Evolutionary conservation across 1,140 invertebrate species (phyloP).

Genomic region (Hylaeus anthracinus): DNA sequence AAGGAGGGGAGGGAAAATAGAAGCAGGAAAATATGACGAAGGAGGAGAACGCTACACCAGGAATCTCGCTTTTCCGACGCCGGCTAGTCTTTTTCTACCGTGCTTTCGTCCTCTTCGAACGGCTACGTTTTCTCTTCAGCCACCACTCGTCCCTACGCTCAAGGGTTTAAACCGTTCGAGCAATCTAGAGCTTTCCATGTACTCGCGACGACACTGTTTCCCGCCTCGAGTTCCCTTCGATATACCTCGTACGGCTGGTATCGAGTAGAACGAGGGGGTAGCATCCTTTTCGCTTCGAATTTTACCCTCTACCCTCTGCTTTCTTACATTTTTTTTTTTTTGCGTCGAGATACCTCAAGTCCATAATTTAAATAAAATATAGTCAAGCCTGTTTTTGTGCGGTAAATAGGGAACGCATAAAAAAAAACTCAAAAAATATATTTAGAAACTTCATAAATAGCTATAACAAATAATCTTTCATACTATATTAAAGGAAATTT

Average conservation of each 20-base stretch:
- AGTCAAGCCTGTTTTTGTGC: no score
- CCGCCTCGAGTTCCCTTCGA: neutral
- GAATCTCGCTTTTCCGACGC: conserved; percentile 41
- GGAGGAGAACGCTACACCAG: conserved; percentile 1
- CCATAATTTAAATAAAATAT: no score
- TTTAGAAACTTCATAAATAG: no score
- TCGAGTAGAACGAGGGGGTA: neutral
- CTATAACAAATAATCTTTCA: no score
- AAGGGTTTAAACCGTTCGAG: conserved; percentile 52
- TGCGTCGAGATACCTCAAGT: neutral
- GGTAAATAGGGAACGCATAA: no score
- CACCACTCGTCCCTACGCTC: conserved; percentile 29
- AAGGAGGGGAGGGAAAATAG: neutral
- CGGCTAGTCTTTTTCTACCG: conserved; percentile 48
- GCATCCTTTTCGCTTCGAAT: neutral
- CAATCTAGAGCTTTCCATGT: conserved; percentile 36
- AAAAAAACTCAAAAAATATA: no score
- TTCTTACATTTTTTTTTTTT: neutral
- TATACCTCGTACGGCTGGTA: neutral
- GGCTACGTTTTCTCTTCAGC: conserved; percentile 32
- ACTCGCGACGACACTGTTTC: conserved; percentile 7
- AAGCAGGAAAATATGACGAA: conserved; percentile 23
- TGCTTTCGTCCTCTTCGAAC: conserved; percentile 36
- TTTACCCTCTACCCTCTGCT: no score
- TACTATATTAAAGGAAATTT: no score